Evolutionary conservation across 2,113 vertebrate genomes (phyloP), one percentile per base, ranked within the genome.

Genomic region (Pao palembangensis): DNA sequence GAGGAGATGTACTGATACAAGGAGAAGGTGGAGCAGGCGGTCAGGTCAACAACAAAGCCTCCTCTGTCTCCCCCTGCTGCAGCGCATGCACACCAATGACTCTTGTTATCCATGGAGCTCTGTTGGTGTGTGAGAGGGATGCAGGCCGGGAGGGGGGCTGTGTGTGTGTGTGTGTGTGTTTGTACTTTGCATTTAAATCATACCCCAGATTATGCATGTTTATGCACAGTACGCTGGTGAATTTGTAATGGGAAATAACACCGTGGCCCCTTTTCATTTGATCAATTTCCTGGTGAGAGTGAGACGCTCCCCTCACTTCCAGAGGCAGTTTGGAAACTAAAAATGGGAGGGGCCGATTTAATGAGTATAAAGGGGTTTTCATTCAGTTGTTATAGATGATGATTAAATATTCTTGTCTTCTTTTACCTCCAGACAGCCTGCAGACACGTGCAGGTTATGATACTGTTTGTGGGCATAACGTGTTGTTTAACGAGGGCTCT

Each of bases 101-200:
- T 63, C 60, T 61, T 68, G 56, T 72, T 78, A 71, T 66, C 70
- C 72, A 67, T 56, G 65, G 54, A 15, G 51, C 67, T 78, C 51
- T 67, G 76, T 79, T 78, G 78, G 73, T 75, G 64, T 61, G 49
- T 1, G 43, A 48, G 21, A 19, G 49, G 4, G 47, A 19, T n/a
- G 46, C 17, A 48, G 46, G 44, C 44, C 14, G 15, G 44, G 44
- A 51, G 34, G 34, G 8, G 11, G 34, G 34, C 8, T 38, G 34
- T 38, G 34, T 38, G 34, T 38, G 34, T 8, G 11, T 8, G 34
- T 8, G 44, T 13, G 71, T 44, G 44, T 85, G 75, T 76, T 81
- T 81, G 67, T 78, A 81, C 64, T 83, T 75, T 78, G 80, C 78
- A 76, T 86, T 82, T 76, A 80, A 84, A 87, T 83, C 47, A 73